Conservation (phyloP, 2,113 vertebrate species). For the Cheirogaleus medius region DNA sequence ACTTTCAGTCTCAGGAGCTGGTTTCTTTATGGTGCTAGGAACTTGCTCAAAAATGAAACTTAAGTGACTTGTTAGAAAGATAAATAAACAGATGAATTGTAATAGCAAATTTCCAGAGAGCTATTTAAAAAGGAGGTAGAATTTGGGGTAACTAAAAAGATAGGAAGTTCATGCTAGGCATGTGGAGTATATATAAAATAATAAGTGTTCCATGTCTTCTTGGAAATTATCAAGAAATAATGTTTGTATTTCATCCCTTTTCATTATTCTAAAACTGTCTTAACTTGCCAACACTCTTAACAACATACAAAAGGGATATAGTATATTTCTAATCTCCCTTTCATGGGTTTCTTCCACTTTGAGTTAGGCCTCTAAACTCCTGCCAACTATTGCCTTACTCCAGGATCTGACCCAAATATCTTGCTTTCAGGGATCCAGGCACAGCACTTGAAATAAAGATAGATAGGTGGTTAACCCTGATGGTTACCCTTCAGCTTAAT, state of each 20-base stretch:
- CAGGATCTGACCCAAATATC: not conserved
- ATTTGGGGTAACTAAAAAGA: not conserved
- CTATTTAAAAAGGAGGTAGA: not conserved
- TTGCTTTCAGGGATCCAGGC: not conserved
- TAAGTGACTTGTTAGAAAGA: not conserved
- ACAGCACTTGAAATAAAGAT: not conserved
- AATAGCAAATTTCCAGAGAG: not conserved
- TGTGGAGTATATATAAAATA: not conserved
- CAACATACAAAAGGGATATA: not conserved
- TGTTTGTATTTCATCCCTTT: not conserved
- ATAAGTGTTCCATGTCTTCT: not conserved
- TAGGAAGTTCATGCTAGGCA: not conserved
- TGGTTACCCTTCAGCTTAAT: not conserved
- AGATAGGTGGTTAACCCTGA: not conserved
- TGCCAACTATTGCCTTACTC: not conserved
- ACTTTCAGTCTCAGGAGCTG: not conserved
- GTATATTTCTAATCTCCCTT: not conserved
- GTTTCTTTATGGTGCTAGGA: not conserved
- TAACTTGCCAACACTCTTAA: not conserved
- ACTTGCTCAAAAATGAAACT: not conserved
- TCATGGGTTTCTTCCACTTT: not conserved
- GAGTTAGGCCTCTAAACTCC: not conserved
- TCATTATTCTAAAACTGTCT: not conserved
- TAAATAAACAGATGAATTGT: not conserved
- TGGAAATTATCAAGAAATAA: not conserved